Evolutionary conservation across 2,888 invertebrate genomes (phyloP), one percentile per base, ranked within the genome.

Genomic region (Epinotia bilunana): DNA sequence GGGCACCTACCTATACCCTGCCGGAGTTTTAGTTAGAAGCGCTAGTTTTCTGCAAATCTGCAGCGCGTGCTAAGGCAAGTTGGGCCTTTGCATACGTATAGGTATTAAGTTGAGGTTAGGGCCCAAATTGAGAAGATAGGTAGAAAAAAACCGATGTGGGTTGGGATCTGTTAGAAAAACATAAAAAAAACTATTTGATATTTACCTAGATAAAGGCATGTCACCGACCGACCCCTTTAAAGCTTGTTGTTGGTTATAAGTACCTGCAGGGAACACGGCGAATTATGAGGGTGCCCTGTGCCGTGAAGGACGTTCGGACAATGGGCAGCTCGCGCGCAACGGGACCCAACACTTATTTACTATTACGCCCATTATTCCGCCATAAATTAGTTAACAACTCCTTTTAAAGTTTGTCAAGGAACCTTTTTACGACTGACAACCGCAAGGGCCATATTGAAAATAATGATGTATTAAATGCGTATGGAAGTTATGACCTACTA

Each of bases 301-400:
- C 69, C 49, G 33, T 43, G 73, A 73, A 91, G 91, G 92, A 88
- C 91, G 80, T 74, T 55, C 76, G 87, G 85, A 90, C 91, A 91
- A 92, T 88, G 86, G 86, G 81, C 79, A 82, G 83, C 82, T 82
- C 84, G 84, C 83, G 87, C 83, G 83, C 85, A 90, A 88, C 85
- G 88, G 87, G 85, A 84, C 81, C 80, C 73, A 78, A 82, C 85
- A 80, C 83, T 79, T 87, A 86, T 87, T 88, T 84, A 86, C 83
- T 84, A n/a, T n/a, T n/a, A 78, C 78, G 62, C 72, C 79, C 79
- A 82, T 84, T 82, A 87, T 85, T 67, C 79, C 80, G 77, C 84
- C 87, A 83, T 90, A 90, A 90, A 90, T 89, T 87, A 86, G 77
- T 83, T 86, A 84, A 88, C 86, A 86, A 83, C 85, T 84, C 80